Evolutionary conservation across 2,797 vertebrate species (phyloP), one percentile per base, ranked within the genome.

Genomic region (Rhinophrynus dorsalis): DNA sequence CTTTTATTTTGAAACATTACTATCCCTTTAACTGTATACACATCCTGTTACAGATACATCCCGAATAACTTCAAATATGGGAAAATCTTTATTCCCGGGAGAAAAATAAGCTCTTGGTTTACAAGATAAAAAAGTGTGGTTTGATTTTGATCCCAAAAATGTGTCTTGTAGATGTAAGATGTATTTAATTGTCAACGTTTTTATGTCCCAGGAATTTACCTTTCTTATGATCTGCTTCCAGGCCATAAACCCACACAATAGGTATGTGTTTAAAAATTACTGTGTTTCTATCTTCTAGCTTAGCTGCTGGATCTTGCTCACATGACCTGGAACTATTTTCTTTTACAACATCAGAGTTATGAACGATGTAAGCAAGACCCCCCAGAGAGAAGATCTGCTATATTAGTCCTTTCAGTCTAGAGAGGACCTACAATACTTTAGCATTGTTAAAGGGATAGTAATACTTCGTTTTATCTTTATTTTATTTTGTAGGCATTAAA

Each of bases 111-210:
- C 21, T 17, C 54, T 57, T 37, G 38, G 18, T 10, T 55, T 13
- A 29, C 23, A 37, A 33, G 52, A 20, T 33, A 10, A 42, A 38
- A 58, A 40, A n/a, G 21, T 58, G 55, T 58, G 55, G 55, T 58
- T 58, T 58, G 55, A 58, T 10, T 58, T 17, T 8, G 2, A 58
- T 58, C 55, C 55, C 35, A 27, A 58, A 58, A 23, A 58, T 58
- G 33, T 58, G 35, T 58, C 23, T 40, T 18, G 20, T 40, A 27
- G 20, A 42, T 58, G 55, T 58, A 27, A 58, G 35, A 27, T 40
- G 8, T 42, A 40, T 40, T 42, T 58, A 40, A 58, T 58, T 58
- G 35, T 58, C 55, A 58, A 40, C 21, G 12, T 57, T 57, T 57
- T 57, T 32, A 33, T 33, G 18, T 57, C 33, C 21, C 33, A 40